A percentile compares a stretch with the other conserved stretches of the same genome.
These are phyloP conservation scores for Lasioglossum malachurum DNA, from an alignment of 2,888 invertebrate species.

Conservation along the genomic window DNA sequence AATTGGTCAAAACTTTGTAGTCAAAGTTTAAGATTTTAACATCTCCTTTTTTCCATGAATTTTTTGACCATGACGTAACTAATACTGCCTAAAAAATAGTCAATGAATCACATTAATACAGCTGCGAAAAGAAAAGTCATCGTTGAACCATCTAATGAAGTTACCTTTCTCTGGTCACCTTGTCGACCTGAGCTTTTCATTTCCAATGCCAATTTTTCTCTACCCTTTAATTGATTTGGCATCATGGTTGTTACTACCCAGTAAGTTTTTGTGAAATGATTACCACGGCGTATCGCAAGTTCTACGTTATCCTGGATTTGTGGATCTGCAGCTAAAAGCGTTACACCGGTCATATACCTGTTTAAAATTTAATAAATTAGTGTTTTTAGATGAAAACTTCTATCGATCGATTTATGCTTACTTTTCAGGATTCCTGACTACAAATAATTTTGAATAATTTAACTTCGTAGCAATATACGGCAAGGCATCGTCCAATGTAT, in stretches of 20 bases:
- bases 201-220: constrained; percentile 63
- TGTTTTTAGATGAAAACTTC: not conserved
- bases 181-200: constrained; percentile 15
- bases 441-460: constrained; percentile 61
- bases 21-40: constrained; percentile 72
- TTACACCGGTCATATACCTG: constrained; percentile 73
- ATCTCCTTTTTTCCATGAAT: constrained; percentile 55
- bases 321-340: constrained; percentile 63
- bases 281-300: constrained; percentile 43
- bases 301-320: constrained; percentile 47
- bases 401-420: constrained; percentile 42
- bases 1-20: constrained; percentile 74
- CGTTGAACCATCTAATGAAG: not conserved
- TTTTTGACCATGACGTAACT: constrained; percentile 61
- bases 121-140: not conserved
- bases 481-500: constrained; percentile 66
- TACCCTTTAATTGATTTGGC: constrained; percentile 62
- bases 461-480: constrained; percentile 67
- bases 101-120: not conserved
- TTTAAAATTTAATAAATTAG: constrained; percentile 3
- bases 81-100: constrained; percentile 72
- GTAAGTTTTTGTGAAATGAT: constrained; percentile 54
- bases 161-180: constrained; percentile 17
- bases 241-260: constrained; percentile 69
- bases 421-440: constrained; percentile 71